Evolutionary conservation across 2,113 vertebrate genomes (phyloP), one percentile per base, ranked within the genome.

Genomic region (Nothocercus julius): DNA sequence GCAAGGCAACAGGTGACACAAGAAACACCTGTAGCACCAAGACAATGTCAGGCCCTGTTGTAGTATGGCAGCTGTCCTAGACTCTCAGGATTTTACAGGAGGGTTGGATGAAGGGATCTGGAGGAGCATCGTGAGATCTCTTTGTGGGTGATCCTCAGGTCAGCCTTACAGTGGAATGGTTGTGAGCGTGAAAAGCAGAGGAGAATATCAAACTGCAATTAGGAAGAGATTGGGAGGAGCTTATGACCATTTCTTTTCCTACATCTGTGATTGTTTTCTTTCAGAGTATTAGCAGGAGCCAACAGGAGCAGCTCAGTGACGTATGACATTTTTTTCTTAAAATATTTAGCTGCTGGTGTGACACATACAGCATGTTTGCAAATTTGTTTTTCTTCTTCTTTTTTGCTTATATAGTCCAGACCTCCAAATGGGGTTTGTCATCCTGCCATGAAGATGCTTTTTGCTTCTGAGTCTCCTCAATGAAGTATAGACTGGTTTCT

Each of bases 101-200:
- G 66, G 40, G 19, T 3, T 5, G 22, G 51, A 44, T 28, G 51
- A 84, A 15, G 11, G 5, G 10, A 70, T 72, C 74, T 91, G 61
- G 70, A 74, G 44, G 12, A 30, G 11, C 68, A 80, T 20, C 14
- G 14, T 69, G 59, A 58, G 34, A 53, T 62, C 0, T 5, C 19
- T 59, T 49, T 42, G 16, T 70, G 68, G 28, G 15, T 75, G 20
- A 63, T 82, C 30, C 79, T 30, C 34, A 64, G 21, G 38, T 42
- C 21, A 56, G 11, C 42, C 21, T 73, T 32, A 56, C 9, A 51
- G 79, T 0, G 0, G 62, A 61, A 61, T 42, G 0, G 0, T 9
- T 69, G 67, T n/a, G 34, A 76, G 5, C 10, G 25, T 34, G 28
- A 79, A 32, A 13, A 40, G 47, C 27, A 28, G 70, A 73, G 6